Conservation (phyloP, 2,888 invertebrate species). For the Villa cingulata region DNA sequence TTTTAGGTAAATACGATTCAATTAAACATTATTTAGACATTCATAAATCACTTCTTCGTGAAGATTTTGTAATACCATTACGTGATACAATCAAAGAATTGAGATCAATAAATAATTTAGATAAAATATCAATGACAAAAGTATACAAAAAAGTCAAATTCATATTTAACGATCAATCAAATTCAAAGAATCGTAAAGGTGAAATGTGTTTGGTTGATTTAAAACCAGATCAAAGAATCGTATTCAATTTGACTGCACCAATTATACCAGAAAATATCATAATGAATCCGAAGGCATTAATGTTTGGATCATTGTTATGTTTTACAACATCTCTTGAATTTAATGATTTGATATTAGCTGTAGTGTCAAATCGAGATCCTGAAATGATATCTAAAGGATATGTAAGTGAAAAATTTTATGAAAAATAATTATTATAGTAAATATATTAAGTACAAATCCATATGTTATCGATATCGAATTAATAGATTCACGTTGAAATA, state of each 20-base stretch:
- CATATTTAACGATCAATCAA: conserved; percentile 20
- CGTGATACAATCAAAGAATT: conserved; percentile 36
- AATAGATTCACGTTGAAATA: conserved; percentile 29
- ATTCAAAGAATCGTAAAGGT: conserved; percentile 20
- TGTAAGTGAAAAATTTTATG: conserved; percentile 33
- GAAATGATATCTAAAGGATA: conserved; percentile 41
- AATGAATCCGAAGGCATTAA: conserved; percentile 17
- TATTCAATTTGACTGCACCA: not conserved
- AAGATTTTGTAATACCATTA: conserved; percentile 66
- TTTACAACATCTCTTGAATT: conserved; percentile 55
- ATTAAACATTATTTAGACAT: conserved; percentile 58
- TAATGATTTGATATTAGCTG: conserved; percentile 51
- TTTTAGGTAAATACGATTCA: conserved; percentile 44
- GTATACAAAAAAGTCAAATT: conserved; percentile 23
- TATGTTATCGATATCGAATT: not conserved
- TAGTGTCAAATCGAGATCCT: conserved; percentile 46
- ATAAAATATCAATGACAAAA: conserved; percentile 11
- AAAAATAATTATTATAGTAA: not conserved
- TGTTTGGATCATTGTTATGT: conserved; percentile 52
- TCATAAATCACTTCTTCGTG: conserved; percentile 63
- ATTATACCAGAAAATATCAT: not conserved
- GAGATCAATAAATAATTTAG: conserved; percentile 4
- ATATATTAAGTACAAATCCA: too few relatives aligned
- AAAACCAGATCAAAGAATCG: conserved; percentile 6
- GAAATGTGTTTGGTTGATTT: conserved; percentile 25